Base-by-base conservation (phyloP, 2,797 vertebrate species). In the Geotrypetes seraphini region DNA sequence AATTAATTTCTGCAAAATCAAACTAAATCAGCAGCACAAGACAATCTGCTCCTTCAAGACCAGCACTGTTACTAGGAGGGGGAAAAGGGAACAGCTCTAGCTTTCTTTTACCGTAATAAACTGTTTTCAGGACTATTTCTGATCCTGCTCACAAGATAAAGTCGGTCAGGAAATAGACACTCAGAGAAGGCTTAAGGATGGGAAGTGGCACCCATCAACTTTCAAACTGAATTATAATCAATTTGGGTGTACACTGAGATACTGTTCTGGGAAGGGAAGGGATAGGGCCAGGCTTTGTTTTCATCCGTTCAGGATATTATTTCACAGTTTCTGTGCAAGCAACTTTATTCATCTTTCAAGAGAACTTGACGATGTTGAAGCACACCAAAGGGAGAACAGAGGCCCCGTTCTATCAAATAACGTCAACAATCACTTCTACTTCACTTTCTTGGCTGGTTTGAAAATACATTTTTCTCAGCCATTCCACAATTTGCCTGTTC, bases 131-230 rank as follows among this genome's bases (percentile, higher is more conserved):
- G 17, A 10, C 19, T 41, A 50, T 28, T 43, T 36, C 32, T 51
- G 47, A 39, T 36, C 16, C 31, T 35, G 50, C 12, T 58, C 22
- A 33, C 36, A 45, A 55, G 25, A 20, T 16, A 29, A 36, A 45
- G 22, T 56, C 27, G 31, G 46, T 19, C 47, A 56, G 63, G 60
- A 74, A 70, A 57, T 41, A 50, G 50, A 42, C 11, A 32, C 25
- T 26, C 39, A 31, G 8, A 45, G 29, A 53, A 42, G 50, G 42
- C 25, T 34, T 31, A 49, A 38, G 51, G 28, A 64, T 42, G 18
- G 47, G 57, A 64, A 69, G 53, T 53, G 55, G 44, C 63, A 58
- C 46, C 52, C 57, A 56, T 27, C 19, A 49, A 39, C 31, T 56
- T 46, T 45, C 13, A 14, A 30, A 23, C 52, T 19, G 3, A 53